Conservation (phyloP, 2,888 invertebrate species). For the Heteropelma amictum region DNA sequence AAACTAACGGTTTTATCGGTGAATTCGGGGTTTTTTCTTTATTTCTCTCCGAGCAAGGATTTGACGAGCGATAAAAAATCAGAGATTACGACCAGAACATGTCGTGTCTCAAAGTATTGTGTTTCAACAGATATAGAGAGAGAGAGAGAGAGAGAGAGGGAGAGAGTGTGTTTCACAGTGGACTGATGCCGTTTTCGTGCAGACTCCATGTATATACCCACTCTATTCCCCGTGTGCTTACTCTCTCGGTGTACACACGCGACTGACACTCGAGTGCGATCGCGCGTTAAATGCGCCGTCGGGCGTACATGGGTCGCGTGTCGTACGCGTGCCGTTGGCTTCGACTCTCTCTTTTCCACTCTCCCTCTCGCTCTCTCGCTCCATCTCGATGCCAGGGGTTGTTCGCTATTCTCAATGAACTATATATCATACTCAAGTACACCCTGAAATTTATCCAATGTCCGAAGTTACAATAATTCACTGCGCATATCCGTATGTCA, state of each 20-base stretch:
- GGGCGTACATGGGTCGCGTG: conserved; percentile 67
- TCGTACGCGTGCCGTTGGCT: conserved; percentile 62
- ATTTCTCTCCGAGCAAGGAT: too few species aligned
- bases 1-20: too few species aligned
- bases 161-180: conserved; percentile 2
- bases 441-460: background rate
- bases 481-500: background rate
- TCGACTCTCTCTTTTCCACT: conserved; percentile 12
- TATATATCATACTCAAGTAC: background rate
- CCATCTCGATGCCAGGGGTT: conserved; percentile 43
- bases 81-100: too few species aligned
- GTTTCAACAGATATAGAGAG: background rate
- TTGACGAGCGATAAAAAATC: too few species aligned
- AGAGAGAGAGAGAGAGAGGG: background rate
- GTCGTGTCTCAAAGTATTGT: too few species aligned
- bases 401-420: conserved; percentile 33
- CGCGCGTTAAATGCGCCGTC: conserved; percentile 76
- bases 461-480: background rate
- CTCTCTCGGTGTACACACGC: conserved; percentile 67
- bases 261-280: conserved; percentile 72
- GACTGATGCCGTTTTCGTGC: conserved; percentile 7
- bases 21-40: too few species aligned
- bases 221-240: conserved; percentile 29
- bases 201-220: conserved; percentile 17
- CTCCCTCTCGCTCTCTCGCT: background rate